A percentile compares a stretch with the other conserved stretches of the same genome.
These are phyloP conservation scores for Mythimna pallens DNA, from an alignment of 2,888 invertebrate species.

Conservation along the genomic window DNA sequence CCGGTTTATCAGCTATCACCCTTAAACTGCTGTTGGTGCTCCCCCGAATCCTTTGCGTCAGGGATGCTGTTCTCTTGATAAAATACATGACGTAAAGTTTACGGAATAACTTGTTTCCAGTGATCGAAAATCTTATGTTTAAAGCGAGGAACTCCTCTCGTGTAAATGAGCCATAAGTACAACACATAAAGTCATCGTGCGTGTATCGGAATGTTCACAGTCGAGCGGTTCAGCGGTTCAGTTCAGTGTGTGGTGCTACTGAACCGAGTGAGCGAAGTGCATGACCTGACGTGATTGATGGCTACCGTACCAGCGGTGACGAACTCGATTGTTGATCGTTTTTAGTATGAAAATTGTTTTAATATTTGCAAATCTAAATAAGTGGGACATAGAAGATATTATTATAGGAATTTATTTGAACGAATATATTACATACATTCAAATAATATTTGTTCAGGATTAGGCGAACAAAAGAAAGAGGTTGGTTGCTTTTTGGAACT, in stretches of 20 bases:
- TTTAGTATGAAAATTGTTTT: background rate
- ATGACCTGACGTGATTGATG: slow-evolving; percentile 32
- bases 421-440: too few species aligned
- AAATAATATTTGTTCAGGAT: too few species aligned
- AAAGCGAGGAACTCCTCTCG: background rate
- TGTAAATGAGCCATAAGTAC: background rate
- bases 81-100: too few species aligned
- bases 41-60: too few species aligned
- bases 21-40: too few species aligned
- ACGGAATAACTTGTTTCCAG: background rate
- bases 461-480: too few species aligned
- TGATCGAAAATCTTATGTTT: background rate
- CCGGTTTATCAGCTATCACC: too few species aligned
- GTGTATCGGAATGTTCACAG: slow-evolving; percentile 12
- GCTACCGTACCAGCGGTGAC: background rate
- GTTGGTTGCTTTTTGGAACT: too few species aligned
- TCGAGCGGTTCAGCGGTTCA: background rate
- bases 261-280: slow-evolving; percentile 12
- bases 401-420: too few species aligned
- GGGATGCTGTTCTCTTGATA: too few species aligned
- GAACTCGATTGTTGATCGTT: slow-evolving; percentile 18
- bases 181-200: background rate
- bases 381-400: background rate
- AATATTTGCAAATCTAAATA: background rate
- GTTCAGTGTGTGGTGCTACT: slow-evolving; percentile 6